phyloP scores from a whole-genome alignment of 2,113 vertebrate genomes.

The Ovibos moschatus region DNA sequence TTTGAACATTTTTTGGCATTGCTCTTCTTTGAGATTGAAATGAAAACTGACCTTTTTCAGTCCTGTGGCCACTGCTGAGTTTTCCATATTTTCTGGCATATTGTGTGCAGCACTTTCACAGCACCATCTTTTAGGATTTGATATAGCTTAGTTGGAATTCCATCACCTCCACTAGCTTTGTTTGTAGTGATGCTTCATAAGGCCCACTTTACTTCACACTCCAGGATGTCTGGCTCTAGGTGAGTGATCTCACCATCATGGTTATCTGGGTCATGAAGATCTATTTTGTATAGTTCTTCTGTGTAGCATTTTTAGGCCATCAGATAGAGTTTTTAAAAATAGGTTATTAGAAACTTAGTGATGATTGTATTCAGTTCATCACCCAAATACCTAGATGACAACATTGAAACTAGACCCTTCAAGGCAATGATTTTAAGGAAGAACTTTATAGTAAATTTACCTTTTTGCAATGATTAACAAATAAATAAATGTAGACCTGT shows the following conservation, averaged over 20 bases:
- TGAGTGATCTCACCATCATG: not conserved
- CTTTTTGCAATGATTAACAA: not conserved
- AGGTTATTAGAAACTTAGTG: not conserved
- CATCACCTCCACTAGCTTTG: not conserved
- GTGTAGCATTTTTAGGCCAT: not conserved
- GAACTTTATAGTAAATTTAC: not conserved
- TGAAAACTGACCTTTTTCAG: not conserved
- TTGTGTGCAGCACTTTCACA: not conserved
- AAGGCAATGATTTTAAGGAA: not conserved
- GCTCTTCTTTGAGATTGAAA: not conserved
- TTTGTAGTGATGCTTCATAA: not conserved
- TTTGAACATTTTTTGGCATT: not conserved
- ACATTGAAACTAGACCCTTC: conserved; percentile 5
- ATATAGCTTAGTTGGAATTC: not conserved
- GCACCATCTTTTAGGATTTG: not conserved
- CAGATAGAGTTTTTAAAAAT: not conserved
- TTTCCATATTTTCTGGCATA: not conserved
- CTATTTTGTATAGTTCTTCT: not conserved
- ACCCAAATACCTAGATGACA: not conserved
- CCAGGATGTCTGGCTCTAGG: not conserved
- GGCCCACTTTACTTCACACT: not conserved
- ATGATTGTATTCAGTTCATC: not conserved
- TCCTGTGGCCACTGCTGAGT: not conserved
- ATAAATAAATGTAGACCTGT: not conserved
- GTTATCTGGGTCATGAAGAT: not conserved